phyloP scores from a whole-genome alignment of 2,888 invertebrate species.

The Salpingus planirostris region DNA sequence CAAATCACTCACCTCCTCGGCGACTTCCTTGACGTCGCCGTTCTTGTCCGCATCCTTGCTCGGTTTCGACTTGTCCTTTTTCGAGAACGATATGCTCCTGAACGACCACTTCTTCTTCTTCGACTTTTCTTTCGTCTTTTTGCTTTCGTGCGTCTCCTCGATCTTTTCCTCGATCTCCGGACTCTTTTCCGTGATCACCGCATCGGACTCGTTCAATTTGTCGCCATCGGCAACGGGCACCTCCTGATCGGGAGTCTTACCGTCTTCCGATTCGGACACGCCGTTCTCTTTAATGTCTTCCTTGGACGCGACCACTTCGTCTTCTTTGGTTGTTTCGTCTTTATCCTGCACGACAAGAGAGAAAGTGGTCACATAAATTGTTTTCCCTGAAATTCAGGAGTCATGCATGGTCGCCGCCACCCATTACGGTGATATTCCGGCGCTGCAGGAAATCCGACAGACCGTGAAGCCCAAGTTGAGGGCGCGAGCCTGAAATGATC shows the following conservation, averaged over 20 bases:
- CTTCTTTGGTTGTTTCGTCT: constrained; percentile 33
- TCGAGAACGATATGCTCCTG: constrained; percentile 78
- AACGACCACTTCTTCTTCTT: constrained; percentile 86
- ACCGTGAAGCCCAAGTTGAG: constrained; percentile 11
- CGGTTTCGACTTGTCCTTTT: constrained; percentile 80
- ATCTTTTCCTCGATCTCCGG: constrained; percentile 41
- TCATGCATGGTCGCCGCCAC: no score
- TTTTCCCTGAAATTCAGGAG: no score
- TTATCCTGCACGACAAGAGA: no score
- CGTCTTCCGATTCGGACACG: constrained; percentile 32
- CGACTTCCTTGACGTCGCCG: constrained; percentile 50
- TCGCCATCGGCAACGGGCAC: constrained; percentile 33
- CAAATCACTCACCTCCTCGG: constrained; percentile 53
- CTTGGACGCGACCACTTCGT: constrained; percentile 19
- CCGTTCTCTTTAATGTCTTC: constrained; percentile 37
- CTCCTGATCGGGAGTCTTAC: constrained; percentile 32
- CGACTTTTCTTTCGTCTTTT: constrained; percentile 36
- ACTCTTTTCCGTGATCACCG: constrained; percentile 36
- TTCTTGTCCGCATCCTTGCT: constrained; percentile 55
- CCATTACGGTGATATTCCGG: no score
- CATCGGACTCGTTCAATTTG: constrained; percentile 37
- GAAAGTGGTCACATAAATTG: no score
- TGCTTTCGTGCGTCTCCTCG: constrained; percentile 28
- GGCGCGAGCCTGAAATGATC: constrained; percentile 5
- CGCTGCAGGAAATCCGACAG: constrained; percentile 19